A percentile compares a stretch with the other conserved stretches of the same genome.
phyloP scores from a whole-genome alignment of 2,113 vertebrate genomes.

The Pipra filicauda region DNA sequence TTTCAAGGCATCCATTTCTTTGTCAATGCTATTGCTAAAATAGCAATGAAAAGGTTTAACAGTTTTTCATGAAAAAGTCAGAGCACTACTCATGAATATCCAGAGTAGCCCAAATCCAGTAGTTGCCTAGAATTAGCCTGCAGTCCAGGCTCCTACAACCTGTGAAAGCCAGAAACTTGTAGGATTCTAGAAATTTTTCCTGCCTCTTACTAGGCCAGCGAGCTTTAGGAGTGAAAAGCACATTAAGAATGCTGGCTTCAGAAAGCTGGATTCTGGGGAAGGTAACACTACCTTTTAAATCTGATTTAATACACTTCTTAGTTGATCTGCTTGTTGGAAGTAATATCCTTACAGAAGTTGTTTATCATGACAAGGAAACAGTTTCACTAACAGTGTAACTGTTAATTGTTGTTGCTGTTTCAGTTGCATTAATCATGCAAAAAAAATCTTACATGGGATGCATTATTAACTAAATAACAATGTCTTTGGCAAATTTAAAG shows the following conservation, averaged over 20 bases:
- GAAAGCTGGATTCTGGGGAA: background rate
- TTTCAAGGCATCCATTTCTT: background rate
- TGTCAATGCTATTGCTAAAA: background rate
- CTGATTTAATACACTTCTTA: background rate
- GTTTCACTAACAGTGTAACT: background rate
- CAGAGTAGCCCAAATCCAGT: background rate
- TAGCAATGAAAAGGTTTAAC: background rate
- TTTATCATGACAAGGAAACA: background rate
- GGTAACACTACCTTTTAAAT: background rate
- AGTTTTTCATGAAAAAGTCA: background rate
- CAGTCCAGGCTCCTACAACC: background rate
- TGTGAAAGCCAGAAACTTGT: background rate
- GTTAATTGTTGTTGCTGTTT: background rate
- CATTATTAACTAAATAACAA: background rate
- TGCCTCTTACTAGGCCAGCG: background rate
- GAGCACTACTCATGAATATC: background rate
- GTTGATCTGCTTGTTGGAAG: background rate
- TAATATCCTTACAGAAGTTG: background rate
- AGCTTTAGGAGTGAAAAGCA: background rate
- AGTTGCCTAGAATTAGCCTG: background rate
- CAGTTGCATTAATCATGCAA: background rate
- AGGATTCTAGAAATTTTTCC: background rate
- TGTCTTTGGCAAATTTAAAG: background rate
- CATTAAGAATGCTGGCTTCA: background rate
- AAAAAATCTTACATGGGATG: background rate